Percentiles rank a stretch among this genome's conserved stretches.
Evolutionary conservation across 1,140 invertebrate genomes (phyloP).

Genomic region (Leptinotarsa undecemlineata): DNA sequence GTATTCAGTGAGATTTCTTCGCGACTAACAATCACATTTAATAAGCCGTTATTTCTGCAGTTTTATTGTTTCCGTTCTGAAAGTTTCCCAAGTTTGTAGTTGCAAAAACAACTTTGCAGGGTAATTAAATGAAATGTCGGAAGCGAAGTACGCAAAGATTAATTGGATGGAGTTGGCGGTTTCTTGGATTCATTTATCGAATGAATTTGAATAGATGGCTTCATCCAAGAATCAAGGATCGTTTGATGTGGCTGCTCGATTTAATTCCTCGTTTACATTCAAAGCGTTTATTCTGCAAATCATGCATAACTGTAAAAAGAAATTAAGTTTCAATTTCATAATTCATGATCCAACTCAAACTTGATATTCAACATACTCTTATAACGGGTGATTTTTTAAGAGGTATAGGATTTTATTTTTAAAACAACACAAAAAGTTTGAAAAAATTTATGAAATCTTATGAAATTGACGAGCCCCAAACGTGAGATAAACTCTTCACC

Average conservation of each 20-base stretch:
- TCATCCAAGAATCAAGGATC: background rate
- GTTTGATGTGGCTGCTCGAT: background rate
- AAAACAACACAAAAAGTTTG: no score
- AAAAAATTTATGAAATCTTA: no score
- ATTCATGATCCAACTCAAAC: no score
- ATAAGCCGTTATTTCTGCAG: slow-evolving; percentile 6
- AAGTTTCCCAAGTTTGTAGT: background rate
- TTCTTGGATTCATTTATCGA: background rate
- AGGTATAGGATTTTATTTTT: no score
- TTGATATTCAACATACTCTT: no score
- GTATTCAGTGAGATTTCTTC: no score
- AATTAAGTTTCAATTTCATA: no score
- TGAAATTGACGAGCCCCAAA: no score
- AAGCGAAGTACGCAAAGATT: background rate
- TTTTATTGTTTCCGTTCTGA: background rate
- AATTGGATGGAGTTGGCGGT: slow-evolving; percentile 2
- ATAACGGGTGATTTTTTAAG: no score
- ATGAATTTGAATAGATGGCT: background rate
- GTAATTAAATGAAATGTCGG: background rate
- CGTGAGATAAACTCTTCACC: no score
- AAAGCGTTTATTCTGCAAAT: no score
- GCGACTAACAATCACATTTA: background rate
- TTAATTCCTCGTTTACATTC: background rate
- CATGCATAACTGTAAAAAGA: no score
- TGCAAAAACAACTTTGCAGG: background rate